phyloP scores from a whole-genome alignment of 2,888 invertebrate species.

The Tenodera sinensis region DNA sequence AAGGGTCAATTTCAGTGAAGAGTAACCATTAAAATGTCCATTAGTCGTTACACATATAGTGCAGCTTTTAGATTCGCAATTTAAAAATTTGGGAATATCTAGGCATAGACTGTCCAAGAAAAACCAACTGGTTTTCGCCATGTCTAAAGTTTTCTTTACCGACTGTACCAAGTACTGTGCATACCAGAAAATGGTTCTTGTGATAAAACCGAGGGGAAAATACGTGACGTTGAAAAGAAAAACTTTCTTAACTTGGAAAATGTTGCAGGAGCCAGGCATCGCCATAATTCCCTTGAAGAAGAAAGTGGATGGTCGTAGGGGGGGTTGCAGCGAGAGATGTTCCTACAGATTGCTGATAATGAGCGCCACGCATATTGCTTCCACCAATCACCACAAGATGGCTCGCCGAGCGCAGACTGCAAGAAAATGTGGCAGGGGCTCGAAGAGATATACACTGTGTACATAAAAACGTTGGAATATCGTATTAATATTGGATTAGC shows the following conservation, averaged over 20 bases:
- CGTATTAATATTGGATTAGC: constrained; percentile 12
- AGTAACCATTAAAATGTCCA: too few relatives aligned
- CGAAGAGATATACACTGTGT: not conserved
- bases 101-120: not conserved
- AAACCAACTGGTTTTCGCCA: not conserved
- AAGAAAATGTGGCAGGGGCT: not conserved
- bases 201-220: constrained; percentile 29
- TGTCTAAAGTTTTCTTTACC: not conserved
- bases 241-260: constrained; percentile 30
- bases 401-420: not conserved
- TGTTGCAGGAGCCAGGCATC: constrained; percentile 21
- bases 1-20: too few relatives aligned
- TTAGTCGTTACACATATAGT: too few relatives aligned
- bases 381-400: constrained; percentile 24
- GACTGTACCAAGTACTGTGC: constrained; percentile 20
- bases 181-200: constrained; percentile 24
- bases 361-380: constrained; percentile 25
- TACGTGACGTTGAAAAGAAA: constrained; percentile 32
- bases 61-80: too few relatives aligned
- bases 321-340: constrained; percentile 7
- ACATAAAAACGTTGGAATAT: not conserved
- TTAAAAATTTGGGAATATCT: not conserved
- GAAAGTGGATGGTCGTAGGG: constrained; percentile 6
- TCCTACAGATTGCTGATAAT: constrained; percentile 25
- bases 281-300: constrained; percentile 20